These are phyloP conservation scores for Drosophila ohnishii DNA, from an alignment of 1,140 invertebrate species.

Conservation along the genomic window DNA sequence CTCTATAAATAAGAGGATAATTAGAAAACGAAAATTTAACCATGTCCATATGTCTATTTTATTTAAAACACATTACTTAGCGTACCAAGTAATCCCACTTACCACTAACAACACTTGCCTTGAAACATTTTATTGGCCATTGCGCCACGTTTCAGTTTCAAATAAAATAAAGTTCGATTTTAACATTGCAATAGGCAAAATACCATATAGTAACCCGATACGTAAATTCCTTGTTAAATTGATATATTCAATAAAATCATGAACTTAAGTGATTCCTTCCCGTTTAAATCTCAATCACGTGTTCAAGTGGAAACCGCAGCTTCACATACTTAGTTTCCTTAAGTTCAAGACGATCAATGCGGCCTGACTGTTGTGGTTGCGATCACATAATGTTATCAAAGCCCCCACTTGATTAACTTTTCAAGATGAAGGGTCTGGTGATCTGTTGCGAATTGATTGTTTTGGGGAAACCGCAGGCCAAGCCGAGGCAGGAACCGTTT, in stretches of 20 bases:
- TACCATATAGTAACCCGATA: no score
- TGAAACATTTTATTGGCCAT: not conserved
- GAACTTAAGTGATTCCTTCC: not conserved
- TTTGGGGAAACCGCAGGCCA: conserved; percentile 37
- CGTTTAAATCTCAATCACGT: conserved; percentile 9
- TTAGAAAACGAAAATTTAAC: no score
- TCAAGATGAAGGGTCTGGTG: conserved; percentile 51
- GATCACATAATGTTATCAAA: conserved; percentile 19
- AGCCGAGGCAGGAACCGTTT: conserved; percentile 58
- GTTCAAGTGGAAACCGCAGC: not conserved
- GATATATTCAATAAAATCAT: not conserved
- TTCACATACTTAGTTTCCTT: conserved; percentile 1
- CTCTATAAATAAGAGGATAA: no score
- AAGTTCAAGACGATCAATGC: conserved; percentile 30
- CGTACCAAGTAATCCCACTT: not conserved
- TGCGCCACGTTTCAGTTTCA: no score
- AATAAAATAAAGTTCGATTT: no score
- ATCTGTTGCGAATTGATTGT: conserved; percentile 18
- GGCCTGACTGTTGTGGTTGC: conserved; percentile 59
- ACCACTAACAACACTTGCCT: not conserved
- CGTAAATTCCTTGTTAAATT: not conserved
- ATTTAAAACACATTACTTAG: not conserved
- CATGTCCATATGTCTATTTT: no score
- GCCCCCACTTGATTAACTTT: conserved; percentile 57
- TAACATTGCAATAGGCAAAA: no score